A percentile compares a stretch with the other conserved stretches of the same genome.
Conservation (phyloP, 1,140 invertebrate genomes). For the Tetragonula clypearis region DNA sequence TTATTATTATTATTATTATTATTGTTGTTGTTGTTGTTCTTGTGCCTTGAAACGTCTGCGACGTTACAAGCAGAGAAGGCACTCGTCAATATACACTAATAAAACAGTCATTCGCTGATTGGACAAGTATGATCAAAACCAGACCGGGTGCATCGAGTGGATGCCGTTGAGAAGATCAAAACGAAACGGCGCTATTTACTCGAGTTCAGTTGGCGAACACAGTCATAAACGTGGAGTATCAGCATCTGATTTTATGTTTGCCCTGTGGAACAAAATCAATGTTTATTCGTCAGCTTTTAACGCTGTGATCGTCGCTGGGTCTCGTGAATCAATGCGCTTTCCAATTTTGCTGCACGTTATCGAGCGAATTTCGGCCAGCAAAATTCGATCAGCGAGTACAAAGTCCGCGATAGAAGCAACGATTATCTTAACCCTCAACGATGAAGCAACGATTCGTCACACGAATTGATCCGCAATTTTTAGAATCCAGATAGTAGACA, state of each 20-base stretch:
- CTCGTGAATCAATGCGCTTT: background rate
- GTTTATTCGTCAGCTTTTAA: background rate
- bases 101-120: background rate
- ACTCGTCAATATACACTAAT: background rate
- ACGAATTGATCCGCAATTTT: too few species aligned
- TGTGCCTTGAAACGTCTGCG: background rate
- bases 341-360: background rate
- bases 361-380: background rate
- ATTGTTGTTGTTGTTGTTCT: too few species aligned
- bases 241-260: background rate
- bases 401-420: too few species aligned
- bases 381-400: background rate
- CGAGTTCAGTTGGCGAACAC: background rate
- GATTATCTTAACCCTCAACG: too few species aligned
- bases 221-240: background rate
- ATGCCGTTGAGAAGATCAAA: background rate
- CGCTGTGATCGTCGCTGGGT: background rate
- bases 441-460: too few species aligned
- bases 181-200: conserved; percentile 6
- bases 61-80: background rate
- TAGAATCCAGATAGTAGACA: too few species aligned
- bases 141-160: background rate
- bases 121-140: background rate
- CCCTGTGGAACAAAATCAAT: background rate
- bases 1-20: too few species aligned